A percentile compares a stretch with the other conserved stretches of the same genome.
Evolutionary conservation across 2,888 invertebrate species (phyloP).

Genomic region (Unio delphinus): DNA sequence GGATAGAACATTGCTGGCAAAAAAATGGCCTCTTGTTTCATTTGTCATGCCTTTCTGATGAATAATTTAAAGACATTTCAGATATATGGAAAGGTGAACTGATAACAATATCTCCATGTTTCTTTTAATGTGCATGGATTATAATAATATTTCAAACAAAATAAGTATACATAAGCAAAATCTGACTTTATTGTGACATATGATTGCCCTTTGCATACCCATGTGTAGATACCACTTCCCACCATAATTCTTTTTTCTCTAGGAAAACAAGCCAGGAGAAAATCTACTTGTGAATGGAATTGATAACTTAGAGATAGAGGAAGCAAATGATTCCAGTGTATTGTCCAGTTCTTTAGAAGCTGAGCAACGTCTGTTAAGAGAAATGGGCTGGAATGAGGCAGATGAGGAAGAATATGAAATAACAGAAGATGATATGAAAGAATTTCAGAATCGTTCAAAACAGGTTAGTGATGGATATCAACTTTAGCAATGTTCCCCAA

Average conservation of each 20-base stretch:
- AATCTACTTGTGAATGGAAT: conserved; percentile 58
- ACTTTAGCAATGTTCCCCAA: no score
- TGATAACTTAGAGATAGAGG: conserved; percentile 42
- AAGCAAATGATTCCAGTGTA: conserved; percentile 32
- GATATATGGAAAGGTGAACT: no score
- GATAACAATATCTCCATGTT: no score
- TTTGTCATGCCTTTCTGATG: no score
- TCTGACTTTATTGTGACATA: neutral
- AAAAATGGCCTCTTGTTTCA: no score
- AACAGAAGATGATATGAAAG: conserved; percentile 71
- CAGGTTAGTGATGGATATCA: conserved; percentile 32
- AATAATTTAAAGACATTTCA: no score
- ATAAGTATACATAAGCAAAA: no score
- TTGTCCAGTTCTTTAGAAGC: conserved; percentile 70
- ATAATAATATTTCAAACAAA: no score
- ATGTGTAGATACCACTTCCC: no score
- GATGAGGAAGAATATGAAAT: conserved; percentile 70
- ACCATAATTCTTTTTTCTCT: neutral
- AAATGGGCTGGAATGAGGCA: conserved; percentile 72
- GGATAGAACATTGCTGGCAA: no score
- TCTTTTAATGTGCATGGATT: no score
- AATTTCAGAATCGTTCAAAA: conserved; percentile 64
- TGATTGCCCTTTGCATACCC: no score
- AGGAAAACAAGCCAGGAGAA: conserved; percentile 19
- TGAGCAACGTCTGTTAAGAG: conserved; percentile 68